A percentile compares a stretch with the other conserved stretches of the same genome.
phyloP scores from a whole-genome alignment of 2,888 invertebrate species.

The Tenthredo scrophulariae region DNA sequence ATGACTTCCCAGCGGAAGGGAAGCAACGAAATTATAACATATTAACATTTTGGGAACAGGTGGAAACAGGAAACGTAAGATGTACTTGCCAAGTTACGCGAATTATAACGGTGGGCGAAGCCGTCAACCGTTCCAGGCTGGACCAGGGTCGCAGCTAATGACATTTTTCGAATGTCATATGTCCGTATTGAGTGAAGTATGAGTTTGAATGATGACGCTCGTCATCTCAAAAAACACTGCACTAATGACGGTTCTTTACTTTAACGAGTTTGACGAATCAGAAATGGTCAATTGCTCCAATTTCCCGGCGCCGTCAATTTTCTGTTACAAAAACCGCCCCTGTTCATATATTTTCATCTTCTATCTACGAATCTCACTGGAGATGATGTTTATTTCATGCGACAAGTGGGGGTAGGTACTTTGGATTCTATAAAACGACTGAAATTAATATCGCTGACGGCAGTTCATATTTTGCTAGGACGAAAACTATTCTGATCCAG shows the following conservation, averaged over 20 bases:
- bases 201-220: background rate
- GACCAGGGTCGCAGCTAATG: slow-evolving; percentile 45
- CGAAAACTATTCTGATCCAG: background rate
- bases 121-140: slow-evolving; percentile 49
- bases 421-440: slow-evolving; percentile 42
- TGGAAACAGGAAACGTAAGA: slow-evolving; percentile 59
- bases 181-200: background rate
- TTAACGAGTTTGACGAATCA: background rate
- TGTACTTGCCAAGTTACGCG: slow-evolving; percentile 60
- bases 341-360: slow-evolving; percentile 43
- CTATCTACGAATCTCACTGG: slow-evolving; percentile 40
- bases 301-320: background rate
- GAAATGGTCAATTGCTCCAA: background rate
- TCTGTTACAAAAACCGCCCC: slow-evolving; percentile 31
- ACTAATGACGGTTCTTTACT: background rate
- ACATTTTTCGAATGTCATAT: background rate
- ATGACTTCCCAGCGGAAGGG: slow-evolving; percentile 12
- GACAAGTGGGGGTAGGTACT: slow-evolving; percentile 42
- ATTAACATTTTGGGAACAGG: slow-evolving; percentile 58
- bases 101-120: slow-evolving; percentile 49
- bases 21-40: slow-evolving; percentile 56
- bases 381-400: slow-evolving; percentile 38
- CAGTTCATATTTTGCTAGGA: slow-evolving; percentile 5
- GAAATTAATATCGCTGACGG: slow-evolving; percentile 9
- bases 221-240: background rate